Base-by-base conservation (phyloP, 2,113 vertebrate species). In the Aramus guarauna region DNA sequence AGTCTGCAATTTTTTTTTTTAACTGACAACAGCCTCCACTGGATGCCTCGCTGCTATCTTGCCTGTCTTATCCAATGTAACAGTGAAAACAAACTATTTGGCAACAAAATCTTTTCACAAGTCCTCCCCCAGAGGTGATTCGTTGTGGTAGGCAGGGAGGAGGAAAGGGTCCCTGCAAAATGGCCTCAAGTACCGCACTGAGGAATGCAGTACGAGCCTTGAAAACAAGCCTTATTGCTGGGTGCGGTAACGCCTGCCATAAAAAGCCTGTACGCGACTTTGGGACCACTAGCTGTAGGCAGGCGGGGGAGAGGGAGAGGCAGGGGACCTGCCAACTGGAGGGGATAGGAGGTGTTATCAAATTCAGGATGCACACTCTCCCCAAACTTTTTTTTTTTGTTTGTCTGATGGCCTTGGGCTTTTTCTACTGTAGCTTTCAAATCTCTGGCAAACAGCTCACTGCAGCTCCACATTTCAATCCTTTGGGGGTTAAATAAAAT, bases 401-500 rank as follows among this genome's bases (percentile, higher is more conserved):
- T 96, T 95, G 97, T 81, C 89, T 96, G 83, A 80, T 97, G 97
- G 97, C 95, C 97, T 97, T 97, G 96, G 97, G 97, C 96, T 97
- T 96, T 97, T 97, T 94, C 95, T 94, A 74, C 84, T 60, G 50
- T 47, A 96, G 95, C 96, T 97, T 97, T 97, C 97, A 97, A 95
- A 97, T 97, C 88, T 93, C 94, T 92, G 79, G 92, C 95, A 96
- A 94, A 94, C 73, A 95, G 94, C 96, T 98, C 94, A 10, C 90
- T 96, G 92, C 93, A 95, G 93, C 96, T 98, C 96, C 76, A 82
- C 92, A 60, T 94, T 95, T 97, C 96, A 97, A 93, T 98, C 97
- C 98, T 98, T 97, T 95, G 91, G 97, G 97, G 96, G 95, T 98
- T 98, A 97, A 97, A 97, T 97, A 96, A 97, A 98, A 96, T 92